Conservation (phyloP, 2,797 vertebrate species). For the Hoplostethus atlanticus region DNA sequence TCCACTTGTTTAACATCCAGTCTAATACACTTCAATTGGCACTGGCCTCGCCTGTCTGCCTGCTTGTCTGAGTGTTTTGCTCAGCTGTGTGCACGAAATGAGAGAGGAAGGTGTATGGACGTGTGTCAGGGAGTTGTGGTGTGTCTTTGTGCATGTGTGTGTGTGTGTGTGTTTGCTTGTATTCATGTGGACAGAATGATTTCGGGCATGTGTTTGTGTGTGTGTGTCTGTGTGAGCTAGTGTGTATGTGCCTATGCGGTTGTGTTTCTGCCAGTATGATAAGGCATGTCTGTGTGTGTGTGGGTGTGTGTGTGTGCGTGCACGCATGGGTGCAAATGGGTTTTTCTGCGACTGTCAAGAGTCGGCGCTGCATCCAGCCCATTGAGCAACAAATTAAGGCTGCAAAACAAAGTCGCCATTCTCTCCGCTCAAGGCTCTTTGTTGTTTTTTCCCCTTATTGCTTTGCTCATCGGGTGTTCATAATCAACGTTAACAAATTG, state of each 20-base stretch:
- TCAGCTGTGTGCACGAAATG: conserved; percentile 19
- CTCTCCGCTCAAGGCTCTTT: conserved; percentile 36
- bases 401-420: conserved; percentile 31
- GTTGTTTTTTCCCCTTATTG: conserved; percentile 27
- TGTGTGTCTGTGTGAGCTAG: neutral
- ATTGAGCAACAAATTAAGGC: conserved; percentile 64
- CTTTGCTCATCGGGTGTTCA: conserved; percentile 60
- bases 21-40: conserved; percentile 66
- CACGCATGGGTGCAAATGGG: conserved; percentile 15
- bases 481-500: conserved; percentile 69
- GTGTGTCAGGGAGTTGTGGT: neutral
- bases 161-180: neutral
- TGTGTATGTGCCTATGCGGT: neutral
- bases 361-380: conserved; percentile 40
- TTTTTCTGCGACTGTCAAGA: conserved; percentile 44
- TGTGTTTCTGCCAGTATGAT: neutral
- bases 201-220: neutral
- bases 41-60: conserved; percentile 34
- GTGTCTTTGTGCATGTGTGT: neutral
- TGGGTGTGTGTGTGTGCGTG: neutral
- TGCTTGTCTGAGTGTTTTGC: conserved; percentile 28
- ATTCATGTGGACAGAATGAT: too few relatives aligned
- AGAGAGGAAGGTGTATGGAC: neutral
- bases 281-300: conserved; percentile 4
- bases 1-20: conserved; percentile 77